These are phyloP conservation scores for Nesoenas mayeri DNA, from an alignment of 2,113 vertebrate species.

Conservation along the genomic window DNA sequence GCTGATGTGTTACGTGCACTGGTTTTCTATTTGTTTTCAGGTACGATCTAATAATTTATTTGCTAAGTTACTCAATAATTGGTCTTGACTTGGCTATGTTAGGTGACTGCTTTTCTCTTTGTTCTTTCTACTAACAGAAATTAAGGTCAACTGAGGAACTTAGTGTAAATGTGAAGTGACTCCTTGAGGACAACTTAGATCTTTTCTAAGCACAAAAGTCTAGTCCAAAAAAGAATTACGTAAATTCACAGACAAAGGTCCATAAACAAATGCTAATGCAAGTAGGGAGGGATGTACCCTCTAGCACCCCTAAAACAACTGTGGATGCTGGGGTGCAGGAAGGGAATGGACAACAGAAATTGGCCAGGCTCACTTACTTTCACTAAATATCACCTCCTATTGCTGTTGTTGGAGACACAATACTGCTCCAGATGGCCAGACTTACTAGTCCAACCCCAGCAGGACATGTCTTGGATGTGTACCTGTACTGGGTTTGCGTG, in stretches of 20 bases:
- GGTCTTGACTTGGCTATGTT: background rate
- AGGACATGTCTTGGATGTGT: background rate
- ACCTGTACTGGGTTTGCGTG: no score
- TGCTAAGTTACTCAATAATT: background rate
- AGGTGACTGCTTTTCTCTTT: background rate
- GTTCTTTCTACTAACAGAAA: background rate
- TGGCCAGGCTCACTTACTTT: background rate
- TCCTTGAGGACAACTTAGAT: background rate
- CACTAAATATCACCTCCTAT: background rate
- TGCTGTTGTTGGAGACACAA: background rate
- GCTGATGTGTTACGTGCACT: background rate
- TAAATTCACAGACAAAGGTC: background rate
- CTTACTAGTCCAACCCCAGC: background rate
- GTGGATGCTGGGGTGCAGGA: background rate
- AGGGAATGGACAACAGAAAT: background rate
- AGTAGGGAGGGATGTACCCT: background rate
- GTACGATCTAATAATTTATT: background rate
- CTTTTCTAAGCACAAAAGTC: background rate
- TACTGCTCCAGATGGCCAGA: background rate
- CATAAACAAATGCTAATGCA: background rate
- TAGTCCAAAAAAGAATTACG: background rate
- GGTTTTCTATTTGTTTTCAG: background rate
- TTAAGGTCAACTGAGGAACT: background rate
- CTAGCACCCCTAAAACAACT: background rate
- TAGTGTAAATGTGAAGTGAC: background rate